Base-by-base conservation (phyloP, 1,140 invertebrate genomes). In the Phymorhynchus buccinoides region DNA sequence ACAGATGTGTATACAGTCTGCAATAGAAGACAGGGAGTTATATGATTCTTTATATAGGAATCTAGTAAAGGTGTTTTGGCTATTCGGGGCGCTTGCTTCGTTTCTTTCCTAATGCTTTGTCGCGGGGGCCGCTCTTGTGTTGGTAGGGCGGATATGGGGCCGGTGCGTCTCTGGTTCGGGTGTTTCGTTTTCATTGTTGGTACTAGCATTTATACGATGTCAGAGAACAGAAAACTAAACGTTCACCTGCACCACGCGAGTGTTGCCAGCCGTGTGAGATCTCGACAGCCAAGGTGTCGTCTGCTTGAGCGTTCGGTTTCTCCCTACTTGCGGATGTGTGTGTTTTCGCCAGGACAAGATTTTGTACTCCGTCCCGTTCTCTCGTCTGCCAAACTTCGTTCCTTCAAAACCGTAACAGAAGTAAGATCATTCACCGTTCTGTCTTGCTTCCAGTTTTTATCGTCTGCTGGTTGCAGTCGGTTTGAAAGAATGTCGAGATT, bases 201-300 rank as follows among this genome's bases (percentile, higher is more conserved):
- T n/a, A n/a, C n/a, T n/a, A n/a, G n/a, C n/a, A n/a, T n/a, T n/a
- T n/a, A n/a, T n/a, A n/a, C n/a, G n/a, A 27, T 62, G 56, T 62
- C 56, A 27, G 56, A 62, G 22, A 27, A 16, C 56, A 0, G 4
- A 18, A 62, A 62, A 62, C 56, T 62, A 62, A 62, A 62, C 12
- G 22, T 6, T 27, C 39, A 75, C 39, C 18, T 39, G 32, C 80
- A 66, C 81, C 37, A 41, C 62, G 81, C 66, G 18, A 83, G 30
- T 71, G 62, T 83, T 83, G 81, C 81, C 62, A 83, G 81, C 81
- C 80, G 81, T 35, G 39, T 42, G 62, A 82, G 52, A 82, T 82
- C 80, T 52, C 81, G 56, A 83, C 81, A 83, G 81, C 81, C 41
- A 66, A 44, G 81, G 81, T 83, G 81, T 83, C 81, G 81, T 83